Evolutionary conservation across 2,113 vertebrate species (phyloP).

Genomic region (Chlamydotis undulata): DNA sequence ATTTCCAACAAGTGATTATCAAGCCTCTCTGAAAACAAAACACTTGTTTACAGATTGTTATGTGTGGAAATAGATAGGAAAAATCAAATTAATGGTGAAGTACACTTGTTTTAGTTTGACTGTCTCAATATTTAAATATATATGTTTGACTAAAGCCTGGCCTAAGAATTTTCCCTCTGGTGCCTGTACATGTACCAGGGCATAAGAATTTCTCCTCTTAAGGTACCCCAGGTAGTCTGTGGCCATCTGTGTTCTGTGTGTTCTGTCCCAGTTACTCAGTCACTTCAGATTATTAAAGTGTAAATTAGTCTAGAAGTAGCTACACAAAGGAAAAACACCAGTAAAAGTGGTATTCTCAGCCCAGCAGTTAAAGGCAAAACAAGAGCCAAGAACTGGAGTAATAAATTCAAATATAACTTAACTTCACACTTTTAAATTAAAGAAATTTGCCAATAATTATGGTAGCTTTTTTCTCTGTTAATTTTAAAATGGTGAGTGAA

Average conservation of each 20-base stretch:
- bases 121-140: neutral
- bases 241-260: neutral
- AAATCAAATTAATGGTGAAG: neutral
- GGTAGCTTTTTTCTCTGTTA: neutral
- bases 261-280: neutral
- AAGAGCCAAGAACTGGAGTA: neutral
- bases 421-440: neutral
- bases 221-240: fast-evolving
- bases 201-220: neutral
- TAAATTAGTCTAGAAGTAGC: neutral
- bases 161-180: neutral
- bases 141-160: neutral
- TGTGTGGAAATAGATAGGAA: neutral
- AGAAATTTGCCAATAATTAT: neutral
- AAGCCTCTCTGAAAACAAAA: neutral
- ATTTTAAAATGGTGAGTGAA: neutral
- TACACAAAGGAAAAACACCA: neutral
- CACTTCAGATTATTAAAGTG: neutral
- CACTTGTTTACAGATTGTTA: neutral
- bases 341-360: neutral
- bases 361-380: neutral
- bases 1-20: neutral
- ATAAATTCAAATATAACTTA: neutral
- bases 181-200: fast-evolving
- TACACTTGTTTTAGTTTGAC: neutral